Evolutionary conservation across 2,113 vertebrate genomes (phyloP).

Genomic region (Todiramphus chloris): DNA sequence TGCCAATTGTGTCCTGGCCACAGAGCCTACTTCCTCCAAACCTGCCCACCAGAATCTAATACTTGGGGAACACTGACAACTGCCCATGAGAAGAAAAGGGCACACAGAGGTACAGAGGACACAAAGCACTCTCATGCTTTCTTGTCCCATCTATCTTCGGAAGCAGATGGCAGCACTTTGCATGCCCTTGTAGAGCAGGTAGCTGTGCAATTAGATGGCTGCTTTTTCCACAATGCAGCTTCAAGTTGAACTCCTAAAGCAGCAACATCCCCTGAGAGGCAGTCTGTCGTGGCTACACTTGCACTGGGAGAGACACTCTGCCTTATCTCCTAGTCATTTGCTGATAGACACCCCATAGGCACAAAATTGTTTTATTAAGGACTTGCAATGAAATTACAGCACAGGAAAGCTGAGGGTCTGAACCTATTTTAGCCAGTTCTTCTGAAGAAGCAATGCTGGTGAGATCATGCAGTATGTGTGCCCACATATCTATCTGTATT

Average conservation of each 20-base stretch:
- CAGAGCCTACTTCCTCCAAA: neutral
- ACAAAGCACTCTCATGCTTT: neutral
- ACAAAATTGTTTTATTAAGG: neutral
- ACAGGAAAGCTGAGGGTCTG: neutral
- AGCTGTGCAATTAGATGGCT: neutral
- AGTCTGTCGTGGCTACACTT: neutral
- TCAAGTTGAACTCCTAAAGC: neutral
- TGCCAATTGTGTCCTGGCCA: fast-evolving
- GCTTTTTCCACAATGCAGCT: neutral
- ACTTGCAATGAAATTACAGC: neutral
- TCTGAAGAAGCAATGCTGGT: neutral
- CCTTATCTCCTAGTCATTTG: neutral
- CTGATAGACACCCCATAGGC: neutral
- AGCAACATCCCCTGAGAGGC: neutral
- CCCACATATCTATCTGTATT: neutral
- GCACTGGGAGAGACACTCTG: neutral
- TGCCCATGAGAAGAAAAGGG: neutral
- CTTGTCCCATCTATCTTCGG: neutral
- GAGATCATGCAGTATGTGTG: fast-evolving
- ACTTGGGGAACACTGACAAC: neutral
- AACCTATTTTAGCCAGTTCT: neutral
- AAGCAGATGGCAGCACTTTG: neutral
- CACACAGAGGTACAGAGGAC: neutral
- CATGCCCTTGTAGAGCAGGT: neutral
- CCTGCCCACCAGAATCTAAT: neutral